Base-by-base conservation (phyloP, 2,797 vertebrate genomes). In the Peromyscus melanophrys region DNA sequence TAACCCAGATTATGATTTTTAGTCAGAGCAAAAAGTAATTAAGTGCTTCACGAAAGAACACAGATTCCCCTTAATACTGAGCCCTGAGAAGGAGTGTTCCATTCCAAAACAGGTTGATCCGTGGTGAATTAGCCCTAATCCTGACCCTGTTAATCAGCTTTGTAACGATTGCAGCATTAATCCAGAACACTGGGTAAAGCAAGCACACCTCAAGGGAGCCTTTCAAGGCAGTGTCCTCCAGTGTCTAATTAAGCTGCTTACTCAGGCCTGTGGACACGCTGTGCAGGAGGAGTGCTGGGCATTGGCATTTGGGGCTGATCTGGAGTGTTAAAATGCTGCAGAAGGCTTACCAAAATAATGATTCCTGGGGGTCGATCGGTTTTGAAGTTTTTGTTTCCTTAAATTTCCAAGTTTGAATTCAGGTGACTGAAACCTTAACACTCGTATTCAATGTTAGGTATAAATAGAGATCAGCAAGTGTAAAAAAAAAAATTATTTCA, bases 401-500 rank as follows among this genome's bases (percentile, higher is more conserved):
- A 40, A 69, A 57, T 89, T 86, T 89, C 31, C 61, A 59, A 69
- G 55, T 95, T 61, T 85, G 31, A 12, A 84, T 88, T 95, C 73
- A 59, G 31, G 29, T 89, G 77, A 83, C 43, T 75, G 21, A 73
- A 93, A 46, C 92, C 69, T 95, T 89, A 65, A 25, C 78, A 86
- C 52, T 23, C 73, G 87, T 67, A 9, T 81, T 76, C 82, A 21
- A 59, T 31, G 59, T 95, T 90, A 77, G 31, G 78, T 59, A 16
- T 23, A 87, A 65, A 19, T 46, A n/a, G 40, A 55, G 40, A 77
- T 91, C 49, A 90, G 65, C 59, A 90, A 75, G 27, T 86, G 88
- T 86, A 14, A 94, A 93, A 52, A 49, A 49, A 49, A 49, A 49
- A 49, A 49, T 73, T 59, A 31, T 80, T 94, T 97, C 63, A 88